Conservation (phyloP, 2,797 vertebrate genomes). For the Orientallactaga sibirica region DNA sequence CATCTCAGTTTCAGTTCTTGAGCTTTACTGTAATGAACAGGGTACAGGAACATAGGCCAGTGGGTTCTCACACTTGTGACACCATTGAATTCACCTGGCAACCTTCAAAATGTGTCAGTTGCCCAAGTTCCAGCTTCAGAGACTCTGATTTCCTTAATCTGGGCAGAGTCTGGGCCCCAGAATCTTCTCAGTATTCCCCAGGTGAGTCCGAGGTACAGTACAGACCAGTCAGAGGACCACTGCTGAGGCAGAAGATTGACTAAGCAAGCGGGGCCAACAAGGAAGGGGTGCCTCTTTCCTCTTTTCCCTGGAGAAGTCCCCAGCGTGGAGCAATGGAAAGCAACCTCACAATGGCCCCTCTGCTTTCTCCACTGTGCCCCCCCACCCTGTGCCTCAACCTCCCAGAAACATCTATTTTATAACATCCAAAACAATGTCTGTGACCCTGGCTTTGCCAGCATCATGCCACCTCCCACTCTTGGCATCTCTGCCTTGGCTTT, state of each 20-base stretch:
- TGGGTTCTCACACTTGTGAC: not conserved
- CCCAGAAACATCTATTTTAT: not conserved
- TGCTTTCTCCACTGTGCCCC: not conserved
- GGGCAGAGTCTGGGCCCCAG: not conserved
- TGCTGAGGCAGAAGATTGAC: not conserved
- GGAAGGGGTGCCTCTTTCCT: not conserved
- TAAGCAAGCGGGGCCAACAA: not conserved
- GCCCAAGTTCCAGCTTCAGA: not conserved
- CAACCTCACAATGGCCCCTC: not conserved
- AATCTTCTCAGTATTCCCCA: not conserved
- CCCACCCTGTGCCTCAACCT: not conserved
- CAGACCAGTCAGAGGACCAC: not conserved
- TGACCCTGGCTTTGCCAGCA: not conserved
- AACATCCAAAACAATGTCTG: not conserved
- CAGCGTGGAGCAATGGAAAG: not conserved
- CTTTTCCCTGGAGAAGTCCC: not conserved
- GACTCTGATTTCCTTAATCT: not conserved
- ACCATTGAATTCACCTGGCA: not conserved
- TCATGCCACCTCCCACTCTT: not conserved
- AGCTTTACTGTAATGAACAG: constrained; percentile 5
- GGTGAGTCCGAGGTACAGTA: not conserved
- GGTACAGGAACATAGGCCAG: not conserved
- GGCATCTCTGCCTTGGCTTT: constrained; percentile 15
- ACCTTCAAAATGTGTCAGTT: not conserved
- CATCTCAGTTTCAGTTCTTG: not conserved